Evolutionary conservation across 2,113 vertebrate species (phyloP).

Genomic region (Cygnus atratus): DNA sequence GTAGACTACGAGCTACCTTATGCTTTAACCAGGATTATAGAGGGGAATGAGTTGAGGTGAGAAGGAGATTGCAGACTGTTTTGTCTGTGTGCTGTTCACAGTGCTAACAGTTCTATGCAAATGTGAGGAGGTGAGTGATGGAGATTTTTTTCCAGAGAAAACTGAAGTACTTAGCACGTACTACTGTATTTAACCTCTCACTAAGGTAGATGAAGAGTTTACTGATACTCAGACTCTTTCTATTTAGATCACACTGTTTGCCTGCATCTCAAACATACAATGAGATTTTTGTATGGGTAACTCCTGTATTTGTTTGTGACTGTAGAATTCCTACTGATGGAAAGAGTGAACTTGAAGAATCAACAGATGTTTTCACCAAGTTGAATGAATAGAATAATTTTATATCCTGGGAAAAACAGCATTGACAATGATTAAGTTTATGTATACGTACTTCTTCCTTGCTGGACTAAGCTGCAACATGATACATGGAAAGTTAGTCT

Average conservation of each 20-base stretch:
- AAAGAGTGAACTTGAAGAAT: not conserved
- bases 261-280: not conserved
- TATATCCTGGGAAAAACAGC: not conserved
- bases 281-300: not conserved
- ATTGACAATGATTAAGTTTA: not conserved
- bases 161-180: not conserved
- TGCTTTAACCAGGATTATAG: not conserved
- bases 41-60: not conserved
- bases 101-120: not conserved
- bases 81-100: not conserved
- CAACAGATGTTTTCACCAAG: not conserved
- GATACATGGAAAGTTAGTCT: not conserved
- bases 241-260: not conserved
- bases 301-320: not conserved
- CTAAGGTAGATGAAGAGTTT: not conserved
- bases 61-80: not conserved
- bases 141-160: not conserved
- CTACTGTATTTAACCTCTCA: not conserved
- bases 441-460: not conserved
- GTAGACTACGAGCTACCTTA: not conserved
- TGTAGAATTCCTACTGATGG: not conserved
- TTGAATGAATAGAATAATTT: not conserved
- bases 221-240: not conserved
- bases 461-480: not conserved
- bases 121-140: not conserved